Base-by-base conservation (phyloP, 2,888 invertebrate species). In the Heliconius ethilla region DNA sequence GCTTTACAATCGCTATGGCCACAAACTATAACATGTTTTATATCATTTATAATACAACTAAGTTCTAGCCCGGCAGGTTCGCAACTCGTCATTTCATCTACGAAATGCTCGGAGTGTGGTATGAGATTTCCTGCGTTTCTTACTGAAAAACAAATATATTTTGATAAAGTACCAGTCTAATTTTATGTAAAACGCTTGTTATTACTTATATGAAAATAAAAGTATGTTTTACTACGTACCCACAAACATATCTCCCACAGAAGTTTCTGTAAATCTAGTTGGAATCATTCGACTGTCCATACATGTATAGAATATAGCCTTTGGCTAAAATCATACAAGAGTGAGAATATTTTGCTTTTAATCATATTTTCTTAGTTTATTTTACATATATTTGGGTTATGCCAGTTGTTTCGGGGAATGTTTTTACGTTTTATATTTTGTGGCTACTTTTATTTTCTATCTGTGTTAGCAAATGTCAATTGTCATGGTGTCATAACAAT, bases 1-100 rank as follows among this genome's bases (percentile, higher is more conserved):
- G 99, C 99, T 95, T 99, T 99, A 90, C 99, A 99, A 89, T 99
- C 99, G 81, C 99, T 99, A 89, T 99, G 99, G 0, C 99, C 99
- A 88, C 99, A 99, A 5, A 99, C 98, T 81, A 99, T 97, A 65
- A 99, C 96, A 87, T 99, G 98, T 80, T 97, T 95, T 82, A 99
- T 98, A 84, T 98, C 96, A 88, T 99, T 98, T 65, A 98, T 96
- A 29, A 99, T 96, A 89, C 99, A 99, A 37, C 98, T 99, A 76
- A 99, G 95, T 92, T 99, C 99, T 83, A 99, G 92, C 7, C 99
- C 99, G 10, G 99, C 99, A 13, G 99, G 98, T 92, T 99, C 99
- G 84, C 98, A 98, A 85, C 98, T 98, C 9, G 97, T 97, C 86
- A 97, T 96, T 89, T 98, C 97, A 85, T 97, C 97, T 79, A 96